Evolutionary conservation across 2,797 vertebrate species (phyloP), one percentile per base, ranked within the genome.

Genomic region (Ctenosaura bakeri): DNA sequence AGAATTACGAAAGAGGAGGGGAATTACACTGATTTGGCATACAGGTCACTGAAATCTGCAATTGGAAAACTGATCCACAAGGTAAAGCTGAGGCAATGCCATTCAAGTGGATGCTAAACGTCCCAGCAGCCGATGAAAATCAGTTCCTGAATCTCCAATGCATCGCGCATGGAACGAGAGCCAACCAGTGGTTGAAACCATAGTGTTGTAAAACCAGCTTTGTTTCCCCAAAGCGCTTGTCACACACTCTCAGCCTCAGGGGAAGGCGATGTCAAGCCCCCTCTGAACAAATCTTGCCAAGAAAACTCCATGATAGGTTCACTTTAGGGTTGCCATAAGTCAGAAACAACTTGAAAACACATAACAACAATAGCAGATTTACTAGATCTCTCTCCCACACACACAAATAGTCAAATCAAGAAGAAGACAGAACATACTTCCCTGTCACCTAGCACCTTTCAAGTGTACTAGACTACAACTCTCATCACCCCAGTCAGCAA

Each of bases 81-180:
- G 1, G 26, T 59, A 90, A 92, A 73, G 46, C 54, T 87, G 79
- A 92, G 71, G 92, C 0, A 32, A 32, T n/a, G 2, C 32, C 10
- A 32, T 52, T 35, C 84, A 89, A 54, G 54, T n/a, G 59, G 29
- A 46, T 54, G 38, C 26, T 54, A 74, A 62, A 89, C 4, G 32
- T 77, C 73, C 35, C 5, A 0, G 0, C 22, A 81, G 78, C 24
- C 2, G 0, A 74, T 0, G 0, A 78, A 81, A 85, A 85, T 89
- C 88, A 59, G 76, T 88, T 56, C 22, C 50, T 29, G 50, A 35
- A 78, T 82, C 42, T 73, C 78, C 78, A 81, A 38, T 32, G 50
- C 78, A 32, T 52, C 52, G 54, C 85, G 64, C 85, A 64, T 20
- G 74, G 56, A 59, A 24, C 2, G 22, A 87, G 42, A 59, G 54